Percentiles rank a stretch among this genome's conserved stretches.
These are phyloP conservation scores for Epirrhoe tristata DNA, from an alignment of 2,888 invertebrate genomes.

Conservation along the genomic window DNA sequence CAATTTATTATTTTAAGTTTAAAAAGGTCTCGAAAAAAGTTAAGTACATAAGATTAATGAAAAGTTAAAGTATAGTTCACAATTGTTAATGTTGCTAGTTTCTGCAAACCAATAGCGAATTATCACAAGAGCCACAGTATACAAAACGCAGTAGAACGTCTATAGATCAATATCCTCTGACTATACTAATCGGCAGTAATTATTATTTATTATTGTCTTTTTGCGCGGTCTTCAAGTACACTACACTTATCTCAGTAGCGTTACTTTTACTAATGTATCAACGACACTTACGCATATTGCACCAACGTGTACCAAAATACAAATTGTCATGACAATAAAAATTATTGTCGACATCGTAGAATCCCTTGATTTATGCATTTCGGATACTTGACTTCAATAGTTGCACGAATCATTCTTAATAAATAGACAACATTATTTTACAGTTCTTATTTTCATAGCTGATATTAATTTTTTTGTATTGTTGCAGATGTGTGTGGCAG, in stretches of 20 bases:
- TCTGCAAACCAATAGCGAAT: constrained; percentile 2
- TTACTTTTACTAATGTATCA: too few relatives aligned
- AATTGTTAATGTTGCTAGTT: not conserved
- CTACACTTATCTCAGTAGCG: not conserved
- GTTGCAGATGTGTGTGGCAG: constrained; percentile 12
- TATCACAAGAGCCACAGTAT: not conserved
- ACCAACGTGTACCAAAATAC: too few relatives aligned
- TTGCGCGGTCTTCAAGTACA: not conserved
- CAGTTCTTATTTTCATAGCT: too few relatives aligned
- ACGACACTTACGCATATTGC: too few relatives aligned
- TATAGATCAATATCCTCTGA: not conserved
- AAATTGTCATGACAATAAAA: too few relatives aligned
- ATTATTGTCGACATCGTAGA: too few relatives aligned
- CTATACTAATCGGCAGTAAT: not conserved
- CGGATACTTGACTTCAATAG: too few relatives aligned
- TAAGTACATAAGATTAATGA: not conserved
- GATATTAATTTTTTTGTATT: not conserved
- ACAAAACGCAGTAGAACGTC: not conserved
- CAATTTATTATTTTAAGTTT: too few relatives aligned
- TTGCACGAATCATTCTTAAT: too few relatives aligned
- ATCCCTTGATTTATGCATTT: too few relatives aligned
- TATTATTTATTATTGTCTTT: not conserved
- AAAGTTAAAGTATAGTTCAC: not conserved
- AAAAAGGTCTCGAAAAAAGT: too few relatives aligned
- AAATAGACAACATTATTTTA: too few relatives aligned